phyloP scores from a whole-genome alignment of 2,888 invertebrate genomes.

The Aquatica leii region DNA sequence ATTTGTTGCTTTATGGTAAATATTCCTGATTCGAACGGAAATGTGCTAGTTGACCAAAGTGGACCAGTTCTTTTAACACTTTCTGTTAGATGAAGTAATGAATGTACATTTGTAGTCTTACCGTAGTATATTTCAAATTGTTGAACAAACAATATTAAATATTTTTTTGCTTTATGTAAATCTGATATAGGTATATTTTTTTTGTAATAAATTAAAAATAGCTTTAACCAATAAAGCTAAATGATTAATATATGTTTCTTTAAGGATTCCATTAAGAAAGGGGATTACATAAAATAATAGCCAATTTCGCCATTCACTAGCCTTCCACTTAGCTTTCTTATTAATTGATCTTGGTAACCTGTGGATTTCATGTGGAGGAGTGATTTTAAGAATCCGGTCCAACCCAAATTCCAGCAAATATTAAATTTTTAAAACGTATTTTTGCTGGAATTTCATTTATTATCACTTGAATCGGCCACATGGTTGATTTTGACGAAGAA shows the following conservation, averaged over 20 bases:
- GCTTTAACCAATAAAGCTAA: conserved; percentile 5
- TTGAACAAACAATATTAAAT: too few species aligned
- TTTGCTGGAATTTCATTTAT: conserved; percentile 5
- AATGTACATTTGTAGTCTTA: conserved; percentile 4
- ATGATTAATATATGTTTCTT: conserved; percentile 5
- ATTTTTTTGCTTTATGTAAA: neutral
- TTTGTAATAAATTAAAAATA: conserved; percentile 5
- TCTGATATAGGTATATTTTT: conserved; percentile 3
- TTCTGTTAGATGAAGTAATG: conserved; percentile 5
- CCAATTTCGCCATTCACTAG: neutral
- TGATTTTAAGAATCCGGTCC: conserved; percentile 1
- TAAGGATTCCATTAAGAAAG: conserved; percentile 1
- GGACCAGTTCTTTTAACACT: conserved; percentile 5
- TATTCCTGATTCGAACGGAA: conserved; percentile 4
- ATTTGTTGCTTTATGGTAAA: neutral
- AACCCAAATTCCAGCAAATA: conserved; percentile 5
- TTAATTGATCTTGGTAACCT: conserved; percentile 3
- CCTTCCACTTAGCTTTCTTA: neutral
- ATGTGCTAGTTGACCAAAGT: conserved; percentile 5
- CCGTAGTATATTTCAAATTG: conserved; percentile 2
- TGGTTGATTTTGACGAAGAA: conserved; percentile 5
- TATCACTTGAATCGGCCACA: conserved; percentile 3
- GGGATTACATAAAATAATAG: neutral
- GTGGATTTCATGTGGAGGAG: conserved; percentile 5
- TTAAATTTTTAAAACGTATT: conserved; percentile 5